Percentiles rank a stretch among this genome's conserved stretches.
These are phyloP conservation scores for Torymus auratus DNA, from an alignment of 2,888 invertebrate species.

Conservation along the genomic window DNA sequence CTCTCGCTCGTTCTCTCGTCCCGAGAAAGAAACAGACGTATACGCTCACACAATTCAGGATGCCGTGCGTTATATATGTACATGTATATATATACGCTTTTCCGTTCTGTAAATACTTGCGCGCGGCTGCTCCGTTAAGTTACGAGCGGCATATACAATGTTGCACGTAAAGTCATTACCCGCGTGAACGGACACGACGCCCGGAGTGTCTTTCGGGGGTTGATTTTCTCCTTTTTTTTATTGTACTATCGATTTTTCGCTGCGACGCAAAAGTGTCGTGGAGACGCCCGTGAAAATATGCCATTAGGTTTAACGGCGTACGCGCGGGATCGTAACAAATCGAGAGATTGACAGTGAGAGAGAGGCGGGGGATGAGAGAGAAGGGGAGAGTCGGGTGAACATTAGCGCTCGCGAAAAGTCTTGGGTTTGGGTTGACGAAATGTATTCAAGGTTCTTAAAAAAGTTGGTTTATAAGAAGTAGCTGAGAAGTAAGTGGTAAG, in stretches of 20 bases:
- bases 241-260: constrained; percentile 37
- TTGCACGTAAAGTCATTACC: constrained; percentile 41
- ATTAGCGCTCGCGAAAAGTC: too few species aligned
- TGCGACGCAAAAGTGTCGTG: background rate
- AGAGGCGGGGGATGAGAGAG: background rate
- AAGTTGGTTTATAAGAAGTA: too few species aligned
- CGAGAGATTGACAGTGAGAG: background rate
- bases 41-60: too few species aligned
- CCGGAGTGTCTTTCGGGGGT: background rate
- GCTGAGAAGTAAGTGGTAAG: too few species aligned
- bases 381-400: background rate
- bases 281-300: constrained; percentile 12
- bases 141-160: background rate
- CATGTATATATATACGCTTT: background rate
- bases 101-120: background rate
- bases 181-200: constrained; percentile 22
- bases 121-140: background rate
- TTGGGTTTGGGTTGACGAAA: too few species aligned
- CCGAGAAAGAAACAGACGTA: too few species aligned
- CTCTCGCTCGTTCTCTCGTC: background rate
- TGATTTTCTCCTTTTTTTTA: constrained; percentile 22
- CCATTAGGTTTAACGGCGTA: constrained; percentile 32
- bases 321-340: constrained; percentile 32
- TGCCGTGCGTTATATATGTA: too few species aligned
- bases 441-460: too few species aligned